phyloP scores from a whole-genome alignment of 2,888 invertebrate species.

The Ectropis crepuscularia region DNA sequence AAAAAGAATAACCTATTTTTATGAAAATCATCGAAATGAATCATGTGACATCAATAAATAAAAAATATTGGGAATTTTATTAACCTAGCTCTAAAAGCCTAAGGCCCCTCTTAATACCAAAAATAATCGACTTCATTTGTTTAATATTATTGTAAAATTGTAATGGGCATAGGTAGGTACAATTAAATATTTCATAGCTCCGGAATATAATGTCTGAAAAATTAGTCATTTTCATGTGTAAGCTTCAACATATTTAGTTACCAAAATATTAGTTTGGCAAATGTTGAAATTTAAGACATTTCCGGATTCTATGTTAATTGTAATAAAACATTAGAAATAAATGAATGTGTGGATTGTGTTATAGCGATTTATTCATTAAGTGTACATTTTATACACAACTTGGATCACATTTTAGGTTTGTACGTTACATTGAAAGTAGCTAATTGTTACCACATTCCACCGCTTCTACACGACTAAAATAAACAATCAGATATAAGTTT shows the following conservation, averaged over 20 bases:
- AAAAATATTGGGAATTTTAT: neutral
- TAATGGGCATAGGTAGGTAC: neutral
- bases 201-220: constrained; percentile 7
- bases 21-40: too few species aligned
- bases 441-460: too few species aligned
- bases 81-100: neutral
- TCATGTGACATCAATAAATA: too few species aligned
- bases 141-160: neutral
- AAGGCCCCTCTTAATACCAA: constrained; percentile 5
- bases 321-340: too few species aligned
- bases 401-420: too few species aligned
- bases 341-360: neutral
- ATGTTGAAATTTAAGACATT: neutral
- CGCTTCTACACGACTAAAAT: too few species aligned
- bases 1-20: neutral
- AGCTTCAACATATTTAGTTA: constrained; percentile 42
- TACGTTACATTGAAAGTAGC: too few species aligned
- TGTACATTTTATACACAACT: too few species aligned
- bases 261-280: constrained; percentile 47
- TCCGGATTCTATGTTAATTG: neutral
- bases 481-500: too few species aligned
- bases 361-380: too few species aligned
- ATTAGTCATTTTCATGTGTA: constrained; percentile 21
- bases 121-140: constrained; percentile 3
- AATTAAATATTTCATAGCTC: neutral